Percentiles rank a stretch among this genome's conserved stretches.
Evolutionary conservation across 2,888 invertebrate genomes (phyloP).

Genomic region (Tipula helvola): DNA sequence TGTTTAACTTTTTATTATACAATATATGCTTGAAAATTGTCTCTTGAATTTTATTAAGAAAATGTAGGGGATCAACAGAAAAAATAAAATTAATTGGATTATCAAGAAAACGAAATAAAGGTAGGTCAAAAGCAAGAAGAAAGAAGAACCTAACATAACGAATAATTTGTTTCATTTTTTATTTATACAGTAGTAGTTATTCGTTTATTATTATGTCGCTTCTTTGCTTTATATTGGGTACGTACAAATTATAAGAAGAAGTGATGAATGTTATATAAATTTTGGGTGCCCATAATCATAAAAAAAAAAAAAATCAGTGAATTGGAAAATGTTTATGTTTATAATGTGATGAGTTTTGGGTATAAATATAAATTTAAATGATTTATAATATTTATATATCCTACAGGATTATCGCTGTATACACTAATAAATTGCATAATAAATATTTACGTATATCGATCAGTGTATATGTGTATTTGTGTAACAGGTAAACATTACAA

Average conservation of each 20-base stretch:
- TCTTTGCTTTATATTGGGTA: background rate
- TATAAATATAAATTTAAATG: background rate
- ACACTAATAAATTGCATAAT: background rate
- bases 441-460: background rate
- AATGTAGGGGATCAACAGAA: background rate
- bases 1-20: background rate
- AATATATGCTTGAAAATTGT: background rate
- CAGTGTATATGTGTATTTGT: background rate
- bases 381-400: background rate
- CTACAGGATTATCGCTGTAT: background rate
- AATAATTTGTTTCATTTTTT: background rate
- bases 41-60: background rate
- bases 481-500: background rate
- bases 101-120: background rate
- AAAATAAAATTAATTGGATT: background rate
- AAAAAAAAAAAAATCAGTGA: background rate
- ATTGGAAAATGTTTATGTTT: background rate
- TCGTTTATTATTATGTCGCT: background rate
- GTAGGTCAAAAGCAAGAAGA: background rate
- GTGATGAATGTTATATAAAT: background rate
- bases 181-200: background rate
- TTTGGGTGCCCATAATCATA: background rate
- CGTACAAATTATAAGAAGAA: background rate
- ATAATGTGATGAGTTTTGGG: background rate
- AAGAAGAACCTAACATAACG: background rate